Base-by-base conservation (phyloP, 2,113 vertebrate genomes). In the Prolemur simus region DNA sequence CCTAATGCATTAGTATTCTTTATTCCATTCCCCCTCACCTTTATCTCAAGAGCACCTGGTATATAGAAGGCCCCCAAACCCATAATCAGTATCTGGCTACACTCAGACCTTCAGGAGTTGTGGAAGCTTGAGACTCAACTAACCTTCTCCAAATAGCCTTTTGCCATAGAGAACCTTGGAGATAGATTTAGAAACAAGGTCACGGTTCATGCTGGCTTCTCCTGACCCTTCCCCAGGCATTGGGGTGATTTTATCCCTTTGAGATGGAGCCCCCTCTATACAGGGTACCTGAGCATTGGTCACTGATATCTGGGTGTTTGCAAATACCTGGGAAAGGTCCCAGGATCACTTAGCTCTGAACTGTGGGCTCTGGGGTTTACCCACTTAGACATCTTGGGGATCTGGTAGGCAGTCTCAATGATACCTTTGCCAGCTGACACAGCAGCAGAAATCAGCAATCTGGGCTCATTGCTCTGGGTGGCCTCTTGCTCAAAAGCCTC, bases 371-470 rank as follows among this genome's bases (percentile, higher is more conserved):
- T 17, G 39, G 18, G 20, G 56, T 27, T 68, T 39, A 95, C 96
- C 94, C 95, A 97, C 98, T 97, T 82, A 69, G 98, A 98, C 56
- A 96, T 92, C 90, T 98, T 77, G 15, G 98, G 97, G 89, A 98
- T 98, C 92, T 99, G 98, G 94, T 99, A 98, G 91, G 97, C 98
- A 68, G 98, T 98, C 83, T 98, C 96, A 60, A 98, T 98, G 83
- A 97, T 98, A 71, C 94, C 91, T 89, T 96, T 97, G 47, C 98
- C 98, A 86, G 98, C 97, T 5, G 98, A 98, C 80, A 98, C 98
- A 68, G 98, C 98, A 78, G 98, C 98, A 91, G 98, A 99, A 94
- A 99, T 98, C 92, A 99, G 96, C 74, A 99, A 94, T 82, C 97
- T 96, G 60, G 98, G 97, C 83, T 58, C 98, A 96, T 98, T 98